phyloP scores from a whole-genome alignment of 35 echinoderm and acorn worm species.

The Chiridota heheva region DNA sequence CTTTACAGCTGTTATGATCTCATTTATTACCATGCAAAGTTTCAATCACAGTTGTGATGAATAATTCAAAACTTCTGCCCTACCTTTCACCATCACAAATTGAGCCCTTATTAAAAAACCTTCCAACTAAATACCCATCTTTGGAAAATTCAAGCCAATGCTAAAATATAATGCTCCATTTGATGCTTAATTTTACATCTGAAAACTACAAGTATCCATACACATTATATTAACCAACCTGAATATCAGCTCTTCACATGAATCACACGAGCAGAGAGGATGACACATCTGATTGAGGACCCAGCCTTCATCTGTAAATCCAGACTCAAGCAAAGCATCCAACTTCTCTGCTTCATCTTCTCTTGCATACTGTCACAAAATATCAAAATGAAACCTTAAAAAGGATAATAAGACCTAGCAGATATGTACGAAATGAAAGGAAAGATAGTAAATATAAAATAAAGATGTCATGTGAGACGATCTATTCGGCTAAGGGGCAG shows the following conservation, averaged over 20 bases:
- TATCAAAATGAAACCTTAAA: not conserved
- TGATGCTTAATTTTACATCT: not conserved
- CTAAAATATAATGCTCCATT: not conserved
- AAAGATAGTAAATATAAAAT: no score
- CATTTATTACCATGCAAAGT: no score
- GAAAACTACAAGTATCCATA: not conserved
- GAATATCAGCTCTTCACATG: slow-evolving; percentile 77
- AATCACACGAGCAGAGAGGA: slow-evolving; percentile 89
- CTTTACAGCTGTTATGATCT: no score
- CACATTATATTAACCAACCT: slow-evolving; percentile 52
- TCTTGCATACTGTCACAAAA: slow-evolving; percentile 74
- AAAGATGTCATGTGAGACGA: no score
- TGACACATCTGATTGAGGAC: slow-evolving; percentile 91
- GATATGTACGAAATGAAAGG: no score
- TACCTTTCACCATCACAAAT: no score
- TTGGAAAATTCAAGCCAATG: not conserved
- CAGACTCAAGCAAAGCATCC: slow-evolving; percentile 62
- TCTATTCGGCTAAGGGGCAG: no score
- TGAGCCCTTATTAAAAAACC: no score
- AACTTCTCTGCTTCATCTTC: slow-evolving; percentile 63
- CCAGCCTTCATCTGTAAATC: slow-evolving; percentile 74
- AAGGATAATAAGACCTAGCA: no score
- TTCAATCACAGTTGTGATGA: no score
- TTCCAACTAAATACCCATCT: not conserved
- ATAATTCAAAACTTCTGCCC: no score